These are phyloP conservation scores for Phrynocephalus guinanensis DNA, from an alignment of 2,797 vertebrate species.

Conservation along the genomic window DNA sequence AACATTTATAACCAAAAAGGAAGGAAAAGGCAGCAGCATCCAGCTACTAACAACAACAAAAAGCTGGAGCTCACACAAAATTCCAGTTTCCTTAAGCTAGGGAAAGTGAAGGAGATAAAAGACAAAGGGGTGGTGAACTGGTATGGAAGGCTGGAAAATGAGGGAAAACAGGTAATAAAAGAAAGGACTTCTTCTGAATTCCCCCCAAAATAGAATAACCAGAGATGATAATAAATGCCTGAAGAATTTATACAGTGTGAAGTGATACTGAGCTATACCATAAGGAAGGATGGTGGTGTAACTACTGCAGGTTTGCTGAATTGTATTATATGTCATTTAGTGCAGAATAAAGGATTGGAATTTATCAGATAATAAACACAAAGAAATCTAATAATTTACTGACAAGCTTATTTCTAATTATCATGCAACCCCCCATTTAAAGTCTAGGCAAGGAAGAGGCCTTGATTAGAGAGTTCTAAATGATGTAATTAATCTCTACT, in stretches of 20 bases:
- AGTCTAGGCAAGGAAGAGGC: neutral
- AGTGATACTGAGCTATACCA: neutral
- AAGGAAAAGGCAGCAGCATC: neutral
- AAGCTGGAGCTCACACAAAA: neutral
- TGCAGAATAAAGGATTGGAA: neutral
- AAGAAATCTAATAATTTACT: neutral
- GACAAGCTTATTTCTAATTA: neutral
- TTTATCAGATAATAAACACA: neutral
- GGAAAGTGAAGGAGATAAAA: neutral
- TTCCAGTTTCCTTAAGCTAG: constrained; percentile 13
- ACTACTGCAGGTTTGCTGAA: neutral
- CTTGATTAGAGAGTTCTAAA: neutral
- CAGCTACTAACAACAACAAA: constrained; percentile 14
- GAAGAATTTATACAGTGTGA: neutral
- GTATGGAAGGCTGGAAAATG: neutral
- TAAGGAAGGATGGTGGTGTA: neutral
- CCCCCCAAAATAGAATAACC: neutral
- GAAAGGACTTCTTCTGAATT: neutral
- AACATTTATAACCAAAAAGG: constrained; percentile 52
- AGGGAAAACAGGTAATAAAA: no score
- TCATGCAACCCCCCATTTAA: neutral
- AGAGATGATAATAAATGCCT: neutral
- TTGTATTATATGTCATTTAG: neutral
- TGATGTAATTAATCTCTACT: neutral
- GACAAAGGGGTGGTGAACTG: neutral